phyloP scores from a whole-genome alignment of 2,113 vertebrate species.

The Harpagus bidentatus region DNA sequence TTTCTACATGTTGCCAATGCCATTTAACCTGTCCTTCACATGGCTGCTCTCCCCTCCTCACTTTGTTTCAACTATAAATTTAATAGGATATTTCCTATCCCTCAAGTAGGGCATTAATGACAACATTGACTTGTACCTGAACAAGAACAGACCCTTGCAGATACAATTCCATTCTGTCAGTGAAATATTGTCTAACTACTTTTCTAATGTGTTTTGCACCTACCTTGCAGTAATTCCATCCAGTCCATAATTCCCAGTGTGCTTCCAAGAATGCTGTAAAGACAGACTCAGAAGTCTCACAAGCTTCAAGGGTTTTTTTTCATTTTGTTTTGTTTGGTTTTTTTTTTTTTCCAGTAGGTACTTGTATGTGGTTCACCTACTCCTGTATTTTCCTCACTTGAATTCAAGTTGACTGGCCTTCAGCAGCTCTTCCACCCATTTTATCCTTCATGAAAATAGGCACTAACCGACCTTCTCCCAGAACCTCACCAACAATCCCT shows the following conservation, averaged over 20 bases:
- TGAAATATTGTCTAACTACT: not conserved
- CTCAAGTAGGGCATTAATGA: not conserved
- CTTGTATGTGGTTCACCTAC: not conserved
- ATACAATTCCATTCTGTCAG: not conserved
- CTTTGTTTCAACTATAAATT: not conserved
- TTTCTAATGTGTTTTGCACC: not conserved
- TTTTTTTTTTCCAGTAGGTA: not conserved
- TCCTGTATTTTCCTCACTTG: not conserved
- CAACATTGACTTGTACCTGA: not conserved
- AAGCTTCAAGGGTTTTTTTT: not conserved
- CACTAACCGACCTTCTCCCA: not conserved
- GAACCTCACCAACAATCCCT: not conserved
- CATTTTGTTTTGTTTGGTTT: accelerated
- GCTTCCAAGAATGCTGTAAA: not conserved
- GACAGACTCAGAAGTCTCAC: not conserved
- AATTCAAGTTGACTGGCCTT: not conserved
- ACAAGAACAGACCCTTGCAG: not conserved
- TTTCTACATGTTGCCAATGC: not conserved
- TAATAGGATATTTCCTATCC: not conserved
- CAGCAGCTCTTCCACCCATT: not conserved
- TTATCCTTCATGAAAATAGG: not conserved
- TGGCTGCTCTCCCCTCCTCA: not conserved
- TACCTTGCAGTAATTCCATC: not conserved
- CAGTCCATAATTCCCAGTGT: not conserved
- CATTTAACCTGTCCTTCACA: not conserved